Evolutionary conservation across 2,797 vertebrate genomes (phyloP).

Genomic region (Gallinago stenura): DNA sequence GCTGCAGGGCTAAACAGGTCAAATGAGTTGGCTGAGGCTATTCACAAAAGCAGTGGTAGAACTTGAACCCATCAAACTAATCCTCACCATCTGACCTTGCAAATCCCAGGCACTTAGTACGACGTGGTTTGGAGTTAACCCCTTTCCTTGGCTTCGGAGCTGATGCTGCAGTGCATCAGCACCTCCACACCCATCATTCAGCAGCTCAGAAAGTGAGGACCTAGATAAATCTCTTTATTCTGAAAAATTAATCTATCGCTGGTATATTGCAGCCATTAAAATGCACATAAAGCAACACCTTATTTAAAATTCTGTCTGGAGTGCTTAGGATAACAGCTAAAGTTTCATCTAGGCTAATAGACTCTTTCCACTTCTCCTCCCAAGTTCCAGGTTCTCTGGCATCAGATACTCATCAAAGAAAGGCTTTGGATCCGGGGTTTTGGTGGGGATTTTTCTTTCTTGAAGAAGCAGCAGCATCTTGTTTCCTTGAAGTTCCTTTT

Average conservation of each 20-base stretch:
- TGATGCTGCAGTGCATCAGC: neutral
- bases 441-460: neutral
- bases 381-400: neutral
- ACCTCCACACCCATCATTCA: slow-evolving; percentile 29
- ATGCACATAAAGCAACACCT: slow-evolving; percentile 51
- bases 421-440: neutral
- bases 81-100: neutral
- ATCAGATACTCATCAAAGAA: neutral
- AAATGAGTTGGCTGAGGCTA: neutral
- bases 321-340: slow-evolving; percentile 33
- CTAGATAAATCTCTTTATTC: slow-evolving; percentile 40
- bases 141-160: neutral
- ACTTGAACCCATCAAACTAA: neutral
- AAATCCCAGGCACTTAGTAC: neutral
- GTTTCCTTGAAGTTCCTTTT: neutral
- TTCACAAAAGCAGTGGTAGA: neutral
- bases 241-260: slow-evolving; percentile 43
- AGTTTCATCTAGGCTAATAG: slow-evolving; percentile 17
- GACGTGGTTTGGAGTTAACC: neutral
- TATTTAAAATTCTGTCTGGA: slow-evolving; percentile 65
- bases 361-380: neutral
- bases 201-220: slow-evolving; percentile 9
- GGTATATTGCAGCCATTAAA: slow-evolving; percentile 37
- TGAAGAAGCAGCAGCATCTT: neutral
- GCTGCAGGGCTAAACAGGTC: neutral